Conservation (phyloP, 2,888 invertebrate species). For the Balanococcus diminutus region DNA sequence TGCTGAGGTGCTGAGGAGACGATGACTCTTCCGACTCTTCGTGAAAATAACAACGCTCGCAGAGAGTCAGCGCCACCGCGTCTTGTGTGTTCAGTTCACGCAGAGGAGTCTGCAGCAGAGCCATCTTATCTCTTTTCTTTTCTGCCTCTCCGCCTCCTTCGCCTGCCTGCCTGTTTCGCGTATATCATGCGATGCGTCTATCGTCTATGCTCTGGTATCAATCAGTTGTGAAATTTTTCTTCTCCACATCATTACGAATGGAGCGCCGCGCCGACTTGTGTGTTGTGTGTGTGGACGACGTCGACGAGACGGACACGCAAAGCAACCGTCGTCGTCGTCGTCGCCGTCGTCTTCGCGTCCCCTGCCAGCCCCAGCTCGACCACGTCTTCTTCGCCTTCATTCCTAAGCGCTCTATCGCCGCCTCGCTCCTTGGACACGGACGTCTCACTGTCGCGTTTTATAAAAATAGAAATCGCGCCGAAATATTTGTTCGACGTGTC, state of each 20-base stretch:
- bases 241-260: not conserved
- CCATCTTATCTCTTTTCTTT: not conserved
- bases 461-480: constrained; percentile 37
- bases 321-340: no score
- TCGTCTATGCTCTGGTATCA: no score
- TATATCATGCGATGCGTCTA: no score
- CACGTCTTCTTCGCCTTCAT: not conserved
- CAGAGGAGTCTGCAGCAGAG: not conserved
- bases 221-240: not conserved
- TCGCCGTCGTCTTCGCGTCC: not conserved
- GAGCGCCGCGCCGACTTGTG: no score
- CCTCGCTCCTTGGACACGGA: no score
- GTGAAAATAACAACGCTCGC: not conserved
- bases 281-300: no score
- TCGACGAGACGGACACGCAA: no score
- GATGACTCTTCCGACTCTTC: not conserved
- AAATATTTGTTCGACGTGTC: constrained; percentile 39
- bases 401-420: not conserved
- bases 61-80: no score
- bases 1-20: no score
- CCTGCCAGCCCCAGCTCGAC: not conserved
- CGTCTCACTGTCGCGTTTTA: not conserved
- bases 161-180: no score
- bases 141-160: not conserved
- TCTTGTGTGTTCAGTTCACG: not conserved